phyloP scores from a whole-genome alignment of 2,797 vertebrate species.

The Pachyuromys duprasi region DNA sequence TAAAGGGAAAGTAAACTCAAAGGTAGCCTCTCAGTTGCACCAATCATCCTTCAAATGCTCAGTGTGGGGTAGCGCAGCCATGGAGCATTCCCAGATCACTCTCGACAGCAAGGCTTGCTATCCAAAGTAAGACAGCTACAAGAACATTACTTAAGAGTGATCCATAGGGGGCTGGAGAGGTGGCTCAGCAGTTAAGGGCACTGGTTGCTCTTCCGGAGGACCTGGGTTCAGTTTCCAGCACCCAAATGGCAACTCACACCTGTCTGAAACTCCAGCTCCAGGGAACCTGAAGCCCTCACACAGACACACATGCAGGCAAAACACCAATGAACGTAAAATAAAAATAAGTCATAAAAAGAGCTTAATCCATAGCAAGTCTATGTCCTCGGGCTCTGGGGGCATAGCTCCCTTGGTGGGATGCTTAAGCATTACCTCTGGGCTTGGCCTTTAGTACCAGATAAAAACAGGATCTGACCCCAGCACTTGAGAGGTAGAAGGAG shows the following conservation, averaged over 20 bases:
- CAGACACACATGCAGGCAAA: too few species aligned
- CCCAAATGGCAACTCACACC: too few species aligned
- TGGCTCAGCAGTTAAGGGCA: too few species aligned
- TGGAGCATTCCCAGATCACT: not conserved
- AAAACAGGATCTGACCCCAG: not conserved
- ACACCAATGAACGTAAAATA: too few species aligned
- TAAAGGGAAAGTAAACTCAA: constrained; percentile 14
- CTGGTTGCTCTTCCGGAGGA: too few species aligned
- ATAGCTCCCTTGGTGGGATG: not conserved
- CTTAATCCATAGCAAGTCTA: not conserved
- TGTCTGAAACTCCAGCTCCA: too few species aligned
- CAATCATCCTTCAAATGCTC: not conserved
- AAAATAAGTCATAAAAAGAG: too few species aligned
- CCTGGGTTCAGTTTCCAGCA: too few species aligned
- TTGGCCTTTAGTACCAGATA: not conserved
- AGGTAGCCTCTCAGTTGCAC: not conserved
- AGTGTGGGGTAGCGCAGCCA: not conserved
- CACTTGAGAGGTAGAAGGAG: not conserved
- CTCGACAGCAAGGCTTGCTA: not conserved
- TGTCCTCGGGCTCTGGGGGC: not conserved
- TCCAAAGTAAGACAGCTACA: not conserved
- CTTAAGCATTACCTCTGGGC: not conserved
- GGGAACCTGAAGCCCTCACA: too few species aligned
- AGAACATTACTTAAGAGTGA: not conserved
- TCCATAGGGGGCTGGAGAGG: too few species aligned